A percentile compares a stretch with the other conserved stretches of the same genome.
phyloP scores from a whole-genome alignment of 1,140 invertebrate genomes.

The Tetramorium parvispinum region DNA sequence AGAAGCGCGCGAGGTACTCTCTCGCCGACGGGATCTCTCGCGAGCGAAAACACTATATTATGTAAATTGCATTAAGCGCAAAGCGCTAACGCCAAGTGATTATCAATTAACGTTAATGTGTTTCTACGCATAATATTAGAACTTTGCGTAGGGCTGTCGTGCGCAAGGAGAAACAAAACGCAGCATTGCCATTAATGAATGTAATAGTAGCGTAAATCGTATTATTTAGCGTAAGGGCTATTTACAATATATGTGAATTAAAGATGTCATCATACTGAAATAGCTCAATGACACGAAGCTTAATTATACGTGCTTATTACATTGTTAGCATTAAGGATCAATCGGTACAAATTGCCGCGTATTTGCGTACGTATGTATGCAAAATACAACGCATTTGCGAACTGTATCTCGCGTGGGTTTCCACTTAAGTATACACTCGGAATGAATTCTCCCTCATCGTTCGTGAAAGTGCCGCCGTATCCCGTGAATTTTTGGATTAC shows the following conservation, averaged over 20 bases:
- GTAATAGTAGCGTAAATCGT: neutral
- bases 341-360: conserved; percentile 10
- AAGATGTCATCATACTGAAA: neutral
- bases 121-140: conserved; percentile 8
- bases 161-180: neutral
- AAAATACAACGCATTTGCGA: conserved; percentile 2
- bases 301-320: neutral
- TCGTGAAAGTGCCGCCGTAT: conserved; percentile 51
- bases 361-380: neutral
- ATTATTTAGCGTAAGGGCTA: neutral
- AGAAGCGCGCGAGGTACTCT: neutral
- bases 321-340: neutral
- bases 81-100: neutral
- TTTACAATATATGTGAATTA: neutral
- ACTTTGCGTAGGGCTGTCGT: neutral
- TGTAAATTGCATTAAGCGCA: conserved; percentile 46
- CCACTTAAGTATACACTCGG: conserved; percentile 47
- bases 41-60: conserved; percentile 16
- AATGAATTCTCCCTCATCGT: conserved; percentile 36
- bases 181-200: neutral
- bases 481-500: conserved; percentile 66
- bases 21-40: neutral
- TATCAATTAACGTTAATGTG: conserved; percentile 43
- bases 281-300: neutral
- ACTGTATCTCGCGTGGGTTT: conserved; percentile 34